Evolutionary conservation across 2,888 invertebrate genomes (phyloP).

Genomic region (Malthinus flaveolus): DNA sequence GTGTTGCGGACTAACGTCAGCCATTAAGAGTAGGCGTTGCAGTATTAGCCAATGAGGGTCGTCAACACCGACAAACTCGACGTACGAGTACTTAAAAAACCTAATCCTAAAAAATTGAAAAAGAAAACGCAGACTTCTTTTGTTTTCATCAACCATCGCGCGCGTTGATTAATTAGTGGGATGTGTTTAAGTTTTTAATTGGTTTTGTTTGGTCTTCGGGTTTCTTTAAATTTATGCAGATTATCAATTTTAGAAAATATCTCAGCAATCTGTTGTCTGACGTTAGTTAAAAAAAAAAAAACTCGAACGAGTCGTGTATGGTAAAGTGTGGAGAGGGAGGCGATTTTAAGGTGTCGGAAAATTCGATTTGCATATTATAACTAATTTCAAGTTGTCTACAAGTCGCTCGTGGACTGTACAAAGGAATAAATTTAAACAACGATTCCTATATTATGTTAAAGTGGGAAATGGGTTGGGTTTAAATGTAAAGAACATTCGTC

Average conservation of each 20-base stretch:
- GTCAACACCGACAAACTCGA: constrained; percentile 40
- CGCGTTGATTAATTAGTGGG: constrained; percentile 37
- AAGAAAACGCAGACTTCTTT: constrained; percentile 29
- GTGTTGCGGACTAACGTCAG: constrained; percentile 35
- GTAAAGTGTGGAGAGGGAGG: too few species aligned
- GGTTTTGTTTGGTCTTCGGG: constrained; percentile 6
- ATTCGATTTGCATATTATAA: too few species aligned
- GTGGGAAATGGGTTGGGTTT: constrained; percentile 19
- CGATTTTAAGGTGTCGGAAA: too few species aligned
- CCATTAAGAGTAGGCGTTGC: constrained; percentile 46
- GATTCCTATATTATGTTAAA: constrained; percentile 37
- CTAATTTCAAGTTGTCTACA: constrained; percentile 11
- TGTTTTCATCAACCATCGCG: constrained; percentile 26
- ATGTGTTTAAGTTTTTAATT: constrained; percentile 35
- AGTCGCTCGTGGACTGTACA: constrained; percentile 20
- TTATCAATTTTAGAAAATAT: not conserved
- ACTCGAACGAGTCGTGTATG: too few species aligned
- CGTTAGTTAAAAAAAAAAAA: too few species aligned
- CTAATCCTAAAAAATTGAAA: constrained; percentile 25
- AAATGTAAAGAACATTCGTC: constrained; percentile 45
- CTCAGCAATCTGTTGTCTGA: too few species aligned
- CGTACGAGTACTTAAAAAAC: constrained; percentile 29
- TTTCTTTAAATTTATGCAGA: not conserved
- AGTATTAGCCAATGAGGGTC: constrained; percentile 41
- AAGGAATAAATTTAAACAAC: constrained; percentile 34